phyloP scores from a whole-genome alignment of 2,797 vertebrate genomes.

The Morus bassanus region DNA sequence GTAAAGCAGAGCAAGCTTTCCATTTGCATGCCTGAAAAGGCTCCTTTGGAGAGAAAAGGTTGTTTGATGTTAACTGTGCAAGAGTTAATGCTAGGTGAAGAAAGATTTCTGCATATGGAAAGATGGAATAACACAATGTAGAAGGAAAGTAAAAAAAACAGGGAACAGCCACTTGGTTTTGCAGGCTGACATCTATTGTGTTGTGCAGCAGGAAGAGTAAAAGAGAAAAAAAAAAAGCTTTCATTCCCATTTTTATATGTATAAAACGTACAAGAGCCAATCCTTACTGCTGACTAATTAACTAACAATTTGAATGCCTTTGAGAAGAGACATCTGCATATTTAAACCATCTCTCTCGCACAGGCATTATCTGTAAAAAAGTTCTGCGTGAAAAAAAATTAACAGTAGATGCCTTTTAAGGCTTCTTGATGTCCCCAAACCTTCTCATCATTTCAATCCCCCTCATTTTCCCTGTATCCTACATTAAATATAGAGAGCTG shows the following conservation, averaged over 20 bases:
- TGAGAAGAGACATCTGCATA: conserved; percentile 47
- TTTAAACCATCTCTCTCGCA: conserved; percentile 43
- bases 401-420: conserved; percentile 53
- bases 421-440: conserved; percentile 4
- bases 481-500: conserved; percentile 31
- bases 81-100: neutral
- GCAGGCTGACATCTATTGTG: conserved; percentile 33
- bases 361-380: conserved; percentile 47
- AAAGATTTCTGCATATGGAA: neutral
- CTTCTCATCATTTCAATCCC: conserved; percentile 34
- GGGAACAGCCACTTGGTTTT: conserved; percentile 1
- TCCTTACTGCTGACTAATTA: conserved; percentile 48
- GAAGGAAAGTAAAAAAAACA: neutral
- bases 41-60: neutral
- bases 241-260: conserved; percentile 2
- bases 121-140: neutral
- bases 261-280: conserved; percentile 24
- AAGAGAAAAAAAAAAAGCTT: neutral
- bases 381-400: conserved; percentile 39
- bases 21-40: neutral
- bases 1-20: neutral
- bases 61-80: neutral
- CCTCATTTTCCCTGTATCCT: conserved; percentile 35
- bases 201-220: neutral
- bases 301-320: conserved; percentile 44